Conservation (phyloP, 1,140 invertebrate species). For the Subanguina moxae region DNA sequence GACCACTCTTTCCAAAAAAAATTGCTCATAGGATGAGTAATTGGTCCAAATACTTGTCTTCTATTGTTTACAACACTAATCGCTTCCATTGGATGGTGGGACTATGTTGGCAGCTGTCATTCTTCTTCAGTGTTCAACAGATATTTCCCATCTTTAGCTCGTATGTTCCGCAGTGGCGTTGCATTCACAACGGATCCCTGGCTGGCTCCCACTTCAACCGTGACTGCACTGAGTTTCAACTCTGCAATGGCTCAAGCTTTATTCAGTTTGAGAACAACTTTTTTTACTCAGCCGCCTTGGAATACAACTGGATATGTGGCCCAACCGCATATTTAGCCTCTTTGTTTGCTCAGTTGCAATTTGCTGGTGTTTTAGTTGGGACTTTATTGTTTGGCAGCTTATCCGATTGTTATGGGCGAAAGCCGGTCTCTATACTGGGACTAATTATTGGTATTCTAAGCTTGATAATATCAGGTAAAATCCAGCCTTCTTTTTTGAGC, state of each 20-base stretch:
- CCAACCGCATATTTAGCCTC: slow-evolving; percentile 38
- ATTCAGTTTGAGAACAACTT: slow-evolving; percentile 45
- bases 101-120: slow-evolving; percentile 56
- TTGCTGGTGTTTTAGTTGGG: slow-evolving; percentile 46
- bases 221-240: background rate
- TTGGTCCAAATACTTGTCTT: background rate
- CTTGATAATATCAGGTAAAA: background rate
- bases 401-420: slow-evolving; percentile 47
- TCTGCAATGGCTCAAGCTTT: slow-evolving; percentile 12
- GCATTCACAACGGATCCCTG: slow-evolving; percentile 11
- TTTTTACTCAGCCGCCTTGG: slow-evolving; percentile 51
- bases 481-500: background rate
- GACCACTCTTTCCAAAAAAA: no score
- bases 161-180: slow-evolving; percentile 55
- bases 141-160: slow-evolving; percentile 57
- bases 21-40: no score
- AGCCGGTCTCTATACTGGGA: slow-evolving; percentile 44
- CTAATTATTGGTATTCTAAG: slow-evolving; percentile 32
- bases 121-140: slow-evolving; percentile 54
- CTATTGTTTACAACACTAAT: slow-evolving; percentile 51
- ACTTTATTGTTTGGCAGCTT: slow-evolving; percentile 50
- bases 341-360: slow-evolving; percentile 41
- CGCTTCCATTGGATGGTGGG: slow-evolving; percentile 53
- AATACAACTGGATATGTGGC: slow-evolving; percentile 53
- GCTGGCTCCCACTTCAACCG: background rate